Base-by-base conservation (phyloP, 2,888 invertebrate species). In the Tetranychus truncatus region DNA sequence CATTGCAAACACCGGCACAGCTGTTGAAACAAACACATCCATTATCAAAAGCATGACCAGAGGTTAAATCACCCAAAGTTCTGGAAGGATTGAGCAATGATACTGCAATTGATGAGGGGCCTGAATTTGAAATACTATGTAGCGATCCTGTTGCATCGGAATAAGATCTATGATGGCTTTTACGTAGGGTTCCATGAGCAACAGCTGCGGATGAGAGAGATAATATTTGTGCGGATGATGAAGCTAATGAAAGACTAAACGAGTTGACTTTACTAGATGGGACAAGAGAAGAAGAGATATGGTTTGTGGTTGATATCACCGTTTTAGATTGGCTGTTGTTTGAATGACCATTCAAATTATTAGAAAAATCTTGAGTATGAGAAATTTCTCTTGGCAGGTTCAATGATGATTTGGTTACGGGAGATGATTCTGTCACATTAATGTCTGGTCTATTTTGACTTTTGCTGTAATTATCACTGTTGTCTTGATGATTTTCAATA, bases 11-110 rank as follows among this genome's bases (percentile, higher is more conserved):
- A 77, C 89, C 89, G 81, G 88, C 87, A 82, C 92, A 91, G 81
- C 91, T 91, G 82, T 90, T 88, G 80, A 92, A 92, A 82, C 94
- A 94, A 78, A 89, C 87, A 85, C 97, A 99, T 78, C 95, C 95
- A 83, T 90, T 95, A 84, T 97, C 95, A 83, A 96, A 97, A 45
- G 95, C 96, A 81, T 91, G 88, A 67, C 96, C 97, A 20, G 95
- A 92, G 75, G 91, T 89, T 80, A 96, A 84, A 85, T 97, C 95
- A 75, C 95, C 95, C 74, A 94, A 85, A 76, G 80, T 76, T 46
- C 75, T 73, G 34, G 71, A 21, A 21, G 74, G 74, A 66, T 74
- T 76, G 46, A 74, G 45, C n/a, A 45, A 2, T 11, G 24, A n/a
- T 45, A 8, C 18, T 8, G 20, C 9, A 67, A 67, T 67, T 20